Percentiles rank a stretch among this genome's conserved stretches.
phyloP scores from a whole-genome alignment of 1,140 invertebrate species.

The Plectrocnemia conspersa region DNA sequence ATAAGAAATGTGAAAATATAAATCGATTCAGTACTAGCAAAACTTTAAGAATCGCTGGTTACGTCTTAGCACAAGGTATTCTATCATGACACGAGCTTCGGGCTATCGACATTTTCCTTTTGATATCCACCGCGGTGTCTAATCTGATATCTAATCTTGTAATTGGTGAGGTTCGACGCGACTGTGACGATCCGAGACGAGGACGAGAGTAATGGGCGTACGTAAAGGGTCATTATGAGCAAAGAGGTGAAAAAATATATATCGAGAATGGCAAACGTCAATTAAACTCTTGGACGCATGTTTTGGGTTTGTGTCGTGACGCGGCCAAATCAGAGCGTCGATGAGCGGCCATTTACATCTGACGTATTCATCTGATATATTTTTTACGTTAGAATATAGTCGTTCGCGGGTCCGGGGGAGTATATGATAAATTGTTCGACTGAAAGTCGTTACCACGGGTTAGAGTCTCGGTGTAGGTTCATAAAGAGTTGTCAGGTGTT shows the following conservation, averaged over 20 bases:
- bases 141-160: conserved; percentile 26
- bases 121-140: conserved; percentile 16
- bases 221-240: too few species aligned
- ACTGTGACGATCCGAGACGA: conserved; percentile 19
- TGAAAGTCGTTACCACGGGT: conserved; percentile 25
- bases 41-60: conserved; percentile 4
- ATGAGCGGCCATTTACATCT: conserved; percentile 7
- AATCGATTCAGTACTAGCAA: too few species aligned
- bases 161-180: conserved; percentile 17
- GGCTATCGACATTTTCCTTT: conserved; percentile 23
- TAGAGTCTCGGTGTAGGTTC: conserved; percentile 8
- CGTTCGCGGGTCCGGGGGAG: conserved; percentile 17
- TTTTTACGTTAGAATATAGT: conserved; percentile 18
- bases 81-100: conserved; percentile 13
- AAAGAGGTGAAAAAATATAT: too few species aligned
- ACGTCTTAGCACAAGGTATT: background rate
- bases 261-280: background rate
- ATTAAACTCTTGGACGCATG: background rate
- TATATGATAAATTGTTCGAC: conserved; percentile 25
- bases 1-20: too few species aligned
- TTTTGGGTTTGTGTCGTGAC: background rate
- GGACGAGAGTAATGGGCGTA: conserved; percentile 13
- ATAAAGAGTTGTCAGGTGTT: conserved; percentile 13
- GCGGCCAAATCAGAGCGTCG: background rate
- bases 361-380: conserved; percentile 16